Evolutionary conservation across 2,113 vertebrate species (phyloP), one percentile per base, ranked within the genome.

Genomic region (Microtus pennsylvanicus): DNA sequence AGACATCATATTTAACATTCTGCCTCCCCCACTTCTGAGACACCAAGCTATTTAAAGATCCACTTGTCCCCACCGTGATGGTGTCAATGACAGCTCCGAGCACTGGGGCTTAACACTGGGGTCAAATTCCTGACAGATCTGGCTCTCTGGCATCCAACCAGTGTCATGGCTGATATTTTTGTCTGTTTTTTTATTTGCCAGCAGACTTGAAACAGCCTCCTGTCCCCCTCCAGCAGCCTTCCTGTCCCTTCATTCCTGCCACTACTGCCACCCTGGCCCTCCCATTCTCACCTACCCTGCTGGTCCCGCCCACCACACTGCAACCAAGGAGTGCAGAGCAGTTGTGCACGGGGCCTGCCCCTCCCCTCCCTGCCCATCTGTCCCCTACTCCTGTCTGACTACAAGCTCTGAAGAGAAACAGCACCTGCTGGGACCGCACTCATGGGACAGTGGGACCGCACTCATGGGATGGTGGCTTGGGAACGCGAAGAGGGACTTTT

Each of bases 1-100:
- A 94, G 97, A 93, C 95, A 0, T 97, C 97, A 97, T 97, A 97
- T 80, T 97, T 97, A 97, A 95, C 97, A 98, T 97, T 97, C 96
- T 97, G 94, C 96, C 96, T 97, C 97, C 97, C 86, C 94, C 94
- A 72, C 91, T 95, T 97, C 95, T 97, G 96, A 97, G 96, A 97
- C 97, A 93, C 89, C 1, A 28, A 94, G 97, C 97, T 98, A 98
- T 98, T 98, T 98, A 97, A 98, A 97, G 97, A 76, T 76, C 77
- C 95, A 96, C 97, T 97, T 97, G 97, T 98, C 96, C 97, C 95
- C 74, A 91, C 94, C 1, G 0, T 89, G 42, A 35, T 5, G 92
- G 97, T 97, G 97, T 97, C 97, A 95, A 14, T 97, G 97, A 97
- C 97, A 96, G 91, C 97, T 92, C 93, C 13, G 7, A 96, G 95